Conservation (phyloP, 2,113 vertebrate species). For the Trochalopteron elliotii region DNA sequence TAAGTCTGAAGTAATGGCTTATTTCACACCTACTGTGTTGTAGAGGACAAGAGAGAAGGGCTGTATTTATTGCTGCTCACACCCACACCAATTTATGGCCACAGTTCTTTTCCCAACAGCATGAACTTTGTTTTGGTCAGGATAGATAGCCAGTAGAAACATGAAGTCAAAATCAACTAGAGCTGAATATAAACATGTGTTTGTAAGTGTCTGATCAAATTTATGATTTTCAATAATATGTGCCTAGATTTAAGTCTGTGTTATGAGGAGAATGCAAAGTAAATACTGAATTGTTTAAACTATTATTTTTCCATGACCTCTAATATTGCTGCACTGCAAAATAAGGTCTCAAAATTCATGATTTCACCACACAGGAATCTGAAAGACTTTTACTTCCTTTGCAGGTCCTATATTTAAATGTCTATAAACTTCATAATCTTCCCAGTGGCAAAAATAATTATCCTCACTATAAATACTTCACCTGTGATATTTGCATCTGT, state of each 20-base stretch:
- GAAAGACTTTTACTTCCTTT: neutral
- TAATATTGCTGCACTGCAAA: neutral
- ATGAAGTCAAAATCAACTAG: neutral
- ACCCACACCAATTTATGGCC: neutral
- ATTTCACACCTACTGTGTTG: neutral
- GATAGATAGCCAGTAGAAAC: slow-evolving; percentile 12
- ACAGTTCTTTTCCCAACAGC: neutral
- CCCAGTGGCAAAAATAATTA: neutral
- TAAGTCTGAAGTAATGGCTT: neutral
- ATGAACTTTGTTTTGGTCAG: neutral
- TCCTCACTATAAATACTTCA: neutral
- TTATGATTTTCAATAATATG: neutral
- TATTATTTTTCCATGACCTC: slow-evolving; percentile 3
- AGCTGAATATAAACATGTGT: neutral
- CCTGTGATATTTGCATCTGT: neutral
- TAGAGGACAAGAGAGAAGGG: neutral
- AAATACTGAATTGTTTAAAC: slow-evolving; percentile 13
- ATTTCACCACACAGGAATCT: neutral
- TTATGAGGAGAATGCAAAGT: neutral
- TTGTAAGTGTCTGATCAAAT: neutral
- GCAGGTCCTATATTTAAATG: neutral
- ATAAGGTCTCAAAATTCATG: neutral
- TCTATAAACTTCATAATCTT: neutral
- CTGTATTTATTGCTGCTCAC: neutral
- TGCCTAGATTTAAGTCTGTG: neutral